These are phyloP conservation scores for Diarsia rubi DNA, from an alignment of 2,888 invertebrate genomes.

Conservation along the genomic window DNA sequence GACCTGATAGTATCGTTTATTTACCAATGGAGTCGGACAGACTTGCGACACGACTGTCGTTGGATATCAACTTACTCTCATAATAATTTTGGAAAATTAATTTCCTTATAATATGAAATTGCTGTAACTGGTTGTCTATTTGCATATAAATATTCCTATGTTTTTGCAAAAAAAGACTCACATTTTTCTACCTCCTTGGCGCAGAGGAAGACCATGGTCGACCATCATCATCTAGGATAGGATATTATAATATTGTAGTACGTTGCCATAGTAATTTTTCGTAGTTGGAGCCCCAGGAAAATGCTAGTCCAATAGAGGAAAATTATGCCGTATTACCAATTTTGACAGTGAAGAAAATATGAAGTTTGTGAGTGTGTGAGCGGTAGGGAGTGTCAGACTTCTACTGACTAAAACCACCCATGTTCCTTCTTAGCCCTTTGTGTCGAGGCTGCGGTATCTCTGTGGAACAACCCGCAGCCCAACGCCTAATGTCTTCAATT, in stretches of 20 bases:
- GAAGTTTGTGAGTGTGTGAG: too few species aligned
- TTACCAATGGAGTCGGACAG: constrained; percentile 43
- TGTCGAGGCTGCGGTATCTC: too few species aligned
- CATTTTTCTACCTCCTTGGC: neutral
- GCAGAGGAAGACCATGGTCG: neutral
- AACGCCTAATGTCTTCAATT: neutral
- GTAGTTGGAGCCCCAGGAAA: neutral
- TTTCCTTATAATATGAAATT: neutral
- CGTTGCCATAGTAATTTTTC: too few species aligned
- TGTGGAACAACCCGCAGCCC: too few species aligned
- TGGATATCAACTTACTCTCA: neutral
- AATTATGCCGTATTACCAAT: neutral
- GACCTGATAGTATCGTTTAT: constrained; percentile 47
- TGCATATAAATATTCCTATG: too few species aligned
- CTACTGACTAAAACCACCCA: too few species aligned
- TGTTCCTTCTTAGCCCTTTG: too few species aligned
- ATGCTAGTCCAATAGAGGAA: neutral
- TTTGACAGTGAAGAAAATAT: neutral
- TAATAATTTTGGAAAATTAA: neutral
- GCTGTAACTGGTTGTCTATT: neutral
- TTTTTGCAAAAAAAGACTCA: neutral
- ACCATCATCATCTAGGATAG: neutral
- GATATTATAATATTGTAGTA: neutral
- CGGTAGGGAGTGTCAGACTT: too few species aligned
- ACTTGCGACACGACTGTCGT: constrained; percentile 22